phyloP scores from a whole-genome alignment of 2,797 vertebrate genomes.

The Octomys mimax region DNA sequence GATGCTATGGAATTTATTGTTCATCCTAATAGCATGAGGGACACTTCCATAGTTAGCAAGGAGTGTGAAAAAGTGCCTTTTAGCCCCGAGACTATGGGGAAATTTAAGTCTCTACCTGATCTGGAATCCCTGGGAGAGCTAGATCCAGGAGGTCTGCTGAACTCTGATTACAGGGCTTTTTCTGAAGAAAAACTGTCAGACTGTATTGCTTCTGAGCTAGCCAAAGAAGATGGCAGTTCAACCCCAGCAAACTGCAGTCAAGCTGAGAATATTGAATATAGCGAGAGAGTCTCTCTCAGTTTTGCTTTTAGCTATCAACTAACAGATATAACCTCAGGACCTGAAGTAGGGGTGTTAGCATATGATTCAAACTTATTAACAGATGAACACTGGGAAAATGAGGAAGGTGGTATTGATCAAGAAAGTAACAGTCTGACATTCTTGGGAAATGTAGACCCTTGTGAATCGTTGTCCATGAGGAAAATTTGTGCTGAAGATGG shows the following conservation, averaged over 20 bases:
- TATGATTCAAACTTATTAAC: slow-evolving; percentile 43
- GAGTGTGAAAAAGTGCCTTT: slow-evolving; percentile 85
- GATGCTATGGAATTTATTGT: slow-evolving; percentile 82
- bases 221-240: slow-evolving; percentile 79
- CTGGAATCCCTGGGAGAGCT: slow-evolving; percentile 58
- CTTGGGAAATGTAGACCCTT: slow-evolving; percentile 73
- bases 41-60: slow-evolving; percentile 78
- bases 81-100: slow-evolving; percentile 68
- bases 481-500: slow-evolving; percentile 72
- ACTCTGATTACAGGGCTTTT: slow-evolving; percentile 37
- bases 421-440: slow-evolving; percentile 60
- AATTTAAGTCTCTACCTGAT: slow-evolving; percentile 65
- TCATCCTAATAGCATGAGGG: slow-evolving; percentile 83
- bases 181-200: slow-evolving; percentile 66
- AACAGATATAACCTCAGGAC: slow-evolving; percentile 39
- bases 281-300: not conserved
- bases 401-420: slow-evolving; percentile 27
- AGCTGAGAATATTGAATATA: not conserved
- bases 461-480: slow-evolving; percentile 80
- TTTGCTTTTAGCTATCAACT: slow-evolving; percentile 72
- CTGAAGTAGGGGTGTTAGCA: slow-evolving; percentile 72
- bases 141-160: slow-evolving; percentile 52
- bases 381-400: not conserved
- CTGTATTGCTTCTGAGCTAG: slow-evolving; percentile 36
- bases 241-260: slow-evolving; percentile 42